Evolutionary conservation across 2,888 invertebrate genomes (phyloP).

Genomic region (Dorcus parallelipipedus): DNA sequence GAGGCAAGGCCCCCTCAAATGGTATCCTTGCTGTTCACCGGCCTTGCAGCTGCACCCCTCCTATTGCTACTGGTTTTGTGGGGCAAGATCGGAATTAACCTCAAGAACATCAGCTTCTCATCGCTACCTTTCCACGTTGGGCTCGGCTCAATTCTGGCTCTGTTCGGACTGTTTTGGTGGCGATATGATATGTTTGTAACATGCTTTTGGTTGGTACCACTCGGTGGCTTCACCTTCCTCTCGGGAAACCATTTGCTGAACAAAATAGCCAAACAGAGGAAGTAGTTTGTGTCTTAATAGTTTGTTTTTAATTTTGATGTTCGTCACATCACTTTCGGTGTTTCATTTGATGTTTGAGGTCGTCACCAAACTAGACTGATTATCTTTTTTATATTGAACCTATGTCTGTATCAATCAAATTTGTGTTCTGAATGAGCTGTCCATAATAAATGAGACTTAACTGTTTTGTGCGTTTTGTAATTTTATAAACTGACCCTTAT

Average conservation of each 20-base stretch:
- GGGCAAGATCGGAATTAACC: slow-evolving; percentile 82
- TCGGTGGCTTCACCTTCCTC: slow-evolving; percentile 88
- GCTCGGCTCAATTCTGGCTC: slow-evolving; percentile 79
- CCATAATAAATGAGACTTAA: too few relatives aligned
- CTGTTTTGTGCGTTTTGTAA: too few relatives aligned
- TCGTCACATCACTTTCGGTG: too few relatives aligned
- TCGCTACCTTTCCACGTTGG: slow-evolving; percentile 89
- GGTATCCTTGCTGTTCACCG: slow-evolving; percentile 89
- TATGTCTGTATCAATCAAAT: too few relatives aligned
- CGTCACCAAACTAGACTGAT: too few relatives aligned
- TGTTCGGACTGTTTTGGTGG: slow-evolving; percentile 92
- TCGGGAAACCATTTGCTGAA: slow-evolving; percentile 89
- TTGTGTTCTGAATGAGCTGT: too few relatives aligned
- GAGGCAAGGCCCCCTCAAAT: slow-evolving; percentile 86
- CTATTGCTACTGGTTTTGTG: slow-evolving; percentile 81
- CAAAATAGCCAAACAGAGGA: slow-evolving; percentile 61
- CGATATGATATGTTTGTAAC: slow-evolving; percentile 95
- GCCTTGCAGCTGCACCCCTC: slow-evolving; percentile 76
- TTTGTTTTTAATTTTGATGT: too few relatives aligned
- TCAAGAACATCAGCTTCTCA: slow-evolving; percentile 76
- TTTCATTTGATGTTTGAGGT: too few relatives aligned
- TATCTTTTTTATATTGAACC: too few relatives aligned
- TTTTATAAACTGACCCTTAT: too few relatives aligned
- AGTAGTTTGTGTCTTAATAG: slow-evolving; percentile 5
- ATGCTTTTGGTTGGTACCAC: slow-evolving; percentile 79